phyloP scores from a whole-genome alignment of 2,113 vertebrate species.

The Rhinopomastus cyanomelas region DNA sequence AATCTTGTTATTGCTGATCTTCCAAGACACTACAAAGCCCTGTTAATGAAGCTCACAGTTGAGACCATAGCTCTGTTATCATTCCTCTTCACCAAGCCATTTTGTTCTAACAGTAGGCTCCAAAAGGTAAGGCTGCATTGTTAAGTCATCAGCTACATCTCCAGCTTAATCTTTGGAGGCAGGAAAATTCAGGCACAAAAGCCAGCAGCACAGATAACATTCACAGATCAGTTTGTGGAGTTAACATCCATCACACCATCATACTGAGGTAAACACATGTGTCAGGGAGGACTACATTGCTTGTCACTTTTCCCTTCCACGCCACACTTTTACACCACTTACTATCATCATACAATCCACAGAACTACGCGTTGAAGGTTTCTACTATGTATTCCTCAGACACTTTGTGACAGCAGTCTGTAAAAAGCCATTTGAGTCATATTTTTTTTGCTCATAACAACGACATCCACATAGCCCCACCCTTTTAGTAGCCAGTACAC shows the following conservation, averaged over 20 bases:
- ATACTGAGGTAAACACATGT: neutral
- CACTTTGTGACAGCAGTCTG: neutral
- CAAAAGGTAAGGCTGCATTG: neutral
- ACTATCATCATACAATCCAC: neutral
- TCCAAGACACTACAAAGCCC: neutral
- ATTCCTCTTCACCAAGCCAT: neutral
- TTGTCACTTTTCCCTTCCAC: neutral
- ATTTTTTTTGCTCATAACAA: neutral
- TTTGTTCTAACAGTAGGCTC: neutral
- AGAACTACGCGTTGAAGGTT: neutral
- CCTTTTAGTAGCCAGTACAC: neutral
- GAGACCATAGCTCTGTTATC: neutral
- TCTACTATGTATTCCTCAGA: neutral
- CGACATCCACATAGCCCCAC: neutral
- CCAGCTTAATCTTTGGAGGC: fast-evolving
- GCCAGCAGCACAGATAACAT: neutral
- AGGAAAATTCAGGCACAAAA: neutral
- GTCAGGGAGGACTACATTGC: neutral
- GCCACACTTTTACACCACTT: neutral
- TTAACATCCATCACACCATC: fast-evolving
- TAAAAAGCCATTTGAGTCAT: neutral
- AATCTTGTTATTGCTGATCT: neutral
- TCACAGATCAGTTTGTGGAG: neutral
- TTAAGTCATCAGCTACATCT: neutral
- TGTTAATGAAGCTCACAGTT: neutral